Conservation (phyloP, 2,888 invertebrate species). For the Zygogramma bicolorata region DNA sequence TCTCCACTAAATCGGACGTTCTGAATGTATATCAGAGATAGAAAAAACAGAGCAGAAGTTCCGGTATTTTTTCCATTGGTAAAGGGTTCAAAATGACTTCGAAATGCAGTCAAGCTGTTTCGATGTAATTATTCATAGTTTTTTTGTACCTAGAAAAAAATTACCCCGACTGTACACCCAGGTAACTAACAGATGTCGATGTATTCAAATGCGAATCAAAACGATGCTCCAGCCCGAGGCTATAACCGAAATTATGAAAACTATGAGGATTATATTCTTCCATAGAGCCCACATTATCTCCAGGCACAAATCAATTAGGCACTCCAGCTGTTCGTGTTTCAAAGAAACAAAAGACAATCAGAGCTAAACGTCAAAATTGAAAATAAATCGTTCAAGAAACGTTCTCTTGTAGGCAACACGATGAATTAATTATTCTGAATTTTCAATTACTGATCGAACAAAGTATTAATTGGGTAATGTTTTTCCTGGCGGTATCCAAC, state of each 20-base stretch:
- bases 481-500: too few species aligned
- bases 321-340: constrained; percentile 1
- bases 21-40: too few species aligned
- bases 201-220: constrained; percentile 36
- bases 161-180: not conserved
- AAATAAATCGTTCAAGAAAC: not conserved
- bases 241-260: constrained; percentile 21
- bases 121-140: constrained; percentile 7
- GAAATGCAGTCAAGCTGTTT: not conserved
- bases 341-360: constrained; percentile 12
- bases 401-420: not conserved
- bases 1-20: too few species aligned
- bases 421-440: not conserved
- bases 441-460: not conserved
- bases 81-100: not conserved
- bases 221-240: constrained; percentile 30
- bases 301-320: not conserved
- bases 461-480: not conserved
- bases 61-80: not conserved
- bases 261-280: not conserved
- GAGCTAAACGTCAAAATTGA: not conserved
- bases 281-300: not conserved
- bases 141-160: not conserved
- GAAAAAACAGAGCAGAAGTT: not conserved
- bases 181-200: not conserved